Evolutionary conservation across 2,888 invertebrate genomes (phyloP).

Genomic region (Volucella inflata): DNA sequence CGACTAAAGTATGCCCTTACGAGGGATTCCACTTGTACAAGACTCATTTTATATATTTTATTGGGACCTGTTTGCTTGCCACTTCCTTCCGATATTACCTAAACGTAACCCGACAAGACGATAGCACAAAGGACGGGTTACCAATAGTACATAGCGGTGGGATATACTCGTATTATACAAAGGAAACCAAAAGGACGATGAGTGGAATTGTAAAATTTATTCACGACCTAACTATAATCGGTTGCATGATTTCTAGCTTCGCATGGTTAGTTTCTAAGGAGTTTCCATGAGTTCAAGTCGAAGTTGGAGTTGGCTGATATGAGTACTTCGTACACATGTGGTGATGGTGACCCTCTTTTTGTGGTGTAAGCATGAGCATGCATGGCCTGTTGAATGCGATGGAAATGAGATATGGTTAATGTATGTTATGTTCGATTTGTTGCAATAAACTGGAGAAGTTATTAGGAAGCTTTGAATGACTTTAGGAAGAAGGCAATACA

Average conservation of each 20-base stretch:
- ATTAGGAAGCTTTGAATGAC: constrained; percentile 50
- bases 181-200: constrained; percentile 33
- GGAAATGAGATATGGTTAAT: constrained; percentile 66
- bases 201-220: constrained; percentile 71
- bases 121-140: constrained; percentile 1
- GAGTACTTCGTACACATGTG: constrained; percentile 28
- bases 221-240: constrained; percentile 69
- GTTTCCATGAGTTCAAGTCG: constrained; percentile 4
- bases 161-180: background rate
- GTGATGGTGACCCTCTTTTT: background rate
- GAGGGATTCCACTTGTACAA: constrained; percentile 51
- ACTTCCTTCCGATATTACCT: constrained; percentile 73
- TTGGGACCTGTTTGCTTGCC: constrained; percentile 74
- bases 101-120: constrained; percentile 24
- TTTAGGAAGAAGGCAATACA: constrained; percentile 46
- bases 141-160: constrained; percentile 2
- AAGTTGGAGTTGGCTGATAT: constrained; percentile 19
- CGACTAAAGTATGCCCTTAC: constrained; percentile 55
- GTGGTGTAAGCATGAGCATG: background rate
- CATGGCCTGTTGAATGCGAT: constrained; percentile 64
- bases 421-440: constrained; percentile 68
- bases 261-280: constrained; percentile 61
- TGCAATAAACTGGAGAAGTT: constrained; percentile 57
- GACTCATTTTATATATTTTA: constrained; percentile 73
- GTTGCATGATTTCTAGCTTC: constrained; percentile 66